These are phyloP conservation scores for Rosalia funebris DNA, from an alignment of 2,888 invertebrate genomes.

Conservation along the genomic window DNA sequence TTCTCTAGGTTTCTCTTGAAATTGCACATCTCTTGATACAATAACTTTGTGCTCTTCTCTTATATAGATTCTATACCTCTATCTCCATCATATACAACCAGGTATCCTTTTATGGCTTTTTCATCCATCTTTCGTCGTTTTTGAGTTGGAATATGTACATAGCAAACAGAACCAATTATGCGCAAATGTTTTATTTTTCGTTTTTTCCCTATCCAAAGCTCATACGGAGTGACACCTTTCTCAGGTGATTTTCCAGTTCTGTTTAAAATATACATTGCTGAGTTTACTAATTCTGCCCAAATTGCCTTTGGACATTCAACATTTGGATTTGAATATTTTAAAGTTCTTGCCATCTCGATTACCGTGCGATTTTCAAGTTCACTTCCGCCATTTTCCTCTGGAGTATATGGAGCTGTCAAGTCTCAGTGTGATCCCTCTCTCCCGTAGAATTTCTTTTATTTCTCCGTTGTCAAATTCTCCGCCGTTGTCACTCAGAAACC, in stretches of 20 bases:
- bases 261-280: too few relatives aligned
- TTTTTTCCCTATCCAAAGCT: slow-evolving; percentile 46
- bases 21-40: slow-evolving; percentile 45
- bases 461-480: slow-evolving; percentile 49
- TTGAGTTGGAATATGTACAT: slow-evolving; percentile 3
- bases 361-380: too few relatives aligned
- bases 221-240: too few relatives aligned
- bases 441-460: too few relatives aligned
- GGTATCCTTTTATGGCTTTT: slow-evolving; percentile 45
- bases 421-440: too few relatives aligned
- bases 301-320: too few relatives aligned
- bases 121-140: slow-evolving; percentile 48
- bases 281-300: too few relatives aligned
- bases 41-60: slow-evolving; percentile 33
- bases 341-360: too few relatives aligned
- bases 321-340: too few relatives aligned
- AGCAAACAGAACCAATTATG: slow-evolving; percentile 41
- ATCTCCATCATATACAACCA: slow-evolving; percentile 51
- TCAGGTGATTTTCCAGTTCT: too few relatives aligned
- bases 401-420: too few relatives aligned
- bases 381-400: too few relatives aligned
- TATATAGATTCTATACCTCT: slow-evolving; percentile 45
- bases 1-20: slow-evolving; percentile 39
- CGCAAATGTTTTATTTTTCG: slow-evolving; percentile 43
- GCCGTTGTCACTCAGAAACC: slow-evolving; percentile 36